Base-by-base conservation (phyloP, 2,797 vertebrate genomes). In the Streptopelia turtur region DNA sequence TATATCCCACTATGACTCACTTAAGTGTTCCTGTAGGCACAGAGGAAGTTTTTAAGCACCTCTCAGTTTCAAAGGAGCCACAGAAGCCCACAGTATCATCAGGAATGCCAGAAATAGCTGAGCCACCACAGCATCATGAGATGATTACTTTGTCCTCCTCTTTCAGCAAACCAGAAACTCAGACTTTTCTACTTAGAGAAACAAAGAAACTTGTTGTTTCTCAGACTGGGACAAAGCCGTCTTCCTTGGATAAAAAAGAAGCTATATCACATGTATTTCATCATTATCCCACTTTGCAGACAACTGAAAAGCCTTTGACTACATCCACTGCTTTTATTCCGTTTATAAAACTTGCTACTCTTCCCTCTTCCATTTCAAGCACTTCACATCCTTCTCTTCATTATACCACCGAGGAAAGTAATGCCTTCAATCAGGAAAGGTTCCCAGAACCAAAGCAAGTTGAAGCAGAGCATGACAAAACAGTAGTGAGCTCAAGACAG, bases 181-280 rank as follows among this genome's bases (percentile, higher is more conserved):
- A 57, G 7, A 41, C 83, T 69, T 86, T 69, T 74, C 50, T 57
- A 49, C 39, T 49, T 69, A 47, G 9, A 78, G 93, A 95, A 82
- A 89, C 49, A 41, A 79, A 92, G 28, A 80, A 94, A 80, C 65
- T 41, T 68, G 4, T 69, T 77, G 23, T 49, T 87, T 85, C 75
- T 74, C 60, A 75, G 21, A 15, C 23, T 63, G 59, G 9, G 50
- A 90, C 69, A 89, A 83, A 89, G 28, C 13, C 55, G 23, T 66
- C 90, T 89, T 93, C 74, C 39, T 66, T 72, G 70, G 64, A 83
- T 59, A 80, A 81, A 74, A 89, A 93, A 28, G 75, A 94, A 89
- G 37, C 16, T 57, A 13, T 39, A 11, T 84, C 83, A 65, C 68
- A 43, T n/a, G 24, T 41, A 15, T 70, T 92, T 86, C 80, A 85